Evolutionary conservation across 2,797 vertebrate species (phyloP), one percentile per base, ranked within the genome.

Genomic region (Mastacembelus armatus): DNA sequence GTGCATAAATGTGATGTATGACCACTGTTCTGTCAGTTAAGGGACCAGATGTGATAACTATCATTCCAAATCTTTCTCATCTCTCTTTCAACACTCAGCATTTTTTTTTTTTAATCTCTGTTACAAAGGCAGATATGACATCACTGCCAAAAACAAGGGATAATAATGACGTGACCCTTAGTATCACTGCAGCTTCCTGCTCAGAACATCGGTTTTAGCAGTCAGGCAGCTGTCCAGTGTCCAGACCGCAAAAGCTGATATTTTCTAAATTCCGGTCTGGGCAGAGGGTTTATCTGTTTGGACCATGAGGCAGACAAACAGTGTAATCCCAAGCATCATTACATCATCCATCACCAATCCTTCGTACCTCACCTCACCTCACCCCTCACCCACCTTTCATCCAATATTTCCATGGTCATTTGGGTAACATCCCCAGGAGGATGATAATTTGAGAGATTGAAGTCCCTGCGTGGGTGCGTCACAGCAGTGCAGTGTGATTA

Each of bases 331-430:
- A 45, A 50, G 38, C 57, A 27, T 48, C 48, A 63, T 88, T 85
- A 78, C 78, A 78, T 88, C 83, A 77, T 54, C 18, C 48, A 11
- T 55, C 63, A 66, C 22, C 22, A 63, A n/a, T 16, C 19, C 43
- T 33, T 33, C 29, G 18, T 16, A 18, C 43, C 33, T 21, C 64
- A 26, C 47, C 33, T 21, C 64, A 26, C 19, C 42, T n/a, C 27
- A n/a, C 14, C 24, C 8, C 27, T 58, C 58, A 5, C 10, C 56
- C 50, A 10, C 59, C 48, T 21, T 39, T 60, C 57, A 43, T 49
- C 57, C 77, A 73, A n/a, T 69, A 77, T 71, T 80, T 74, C 66
- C 77, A 81, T 85, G 82, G 83, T 78, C 77, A 64, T 71, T 68
- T 85, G 47, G 71, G 66, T 78, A 84, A 78, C 66, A 56, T 85